Evolutionary conservation across 2,888 invertebrate genomes (phyloP).

Genomic region (Stictocephala bisonia): DNA sequence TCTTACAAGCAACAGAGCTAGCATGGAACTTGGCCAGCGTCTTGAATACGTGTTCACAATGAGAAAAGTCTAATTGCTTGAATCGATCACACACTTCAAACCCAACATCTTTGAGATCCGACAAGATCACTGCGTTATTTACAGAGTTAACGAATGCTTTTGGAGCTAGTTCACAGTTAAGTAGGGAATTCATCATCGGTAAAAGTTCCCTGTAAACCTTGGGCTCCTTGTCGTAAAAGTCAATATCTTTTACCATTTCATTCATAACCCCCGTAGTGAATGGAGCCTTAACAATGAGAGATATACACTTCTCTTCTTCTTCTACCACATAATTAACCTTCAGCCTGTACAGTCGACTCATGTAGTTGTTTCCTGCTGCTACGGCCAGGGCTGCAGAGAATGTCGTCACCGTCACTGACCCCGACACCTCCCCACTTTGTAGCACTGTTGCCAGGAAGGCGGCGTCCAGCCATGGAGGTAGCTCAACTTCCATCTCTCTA

Average conservation of each 20-base stretch:
- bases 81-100: constrained; percentile 22
- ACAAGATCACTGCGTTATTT: not conserved
- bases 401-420: not conserved
- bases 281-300: constrained; percentile 63
- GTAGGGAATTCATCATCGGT: not conserved
- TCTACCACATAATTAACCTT: not conserved
- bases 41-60: constrained; percentile 23
- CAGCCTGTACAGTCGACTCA: not conserved
- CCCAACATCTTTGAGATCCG: constrained; percentile 28
- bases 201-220: not conserved
- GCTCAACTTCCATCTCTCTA: too few species aligned
- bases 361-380: constrained; percentile 1
- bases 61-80: constrained; percentile 29
- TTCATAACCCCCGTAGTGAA: not conserved
- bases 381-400: not conserved
- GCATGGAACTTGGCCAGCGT: constrained; percentile 45
- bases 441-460: not conserved
- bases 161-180: not conserved
- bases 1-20: constrained; percentile 19
- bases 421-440: not conserved
- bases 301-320: not conserved
- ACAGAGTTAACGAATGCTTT: not conserved
- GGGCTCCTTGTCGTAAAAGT: not conserved
- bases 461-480: not conserved
- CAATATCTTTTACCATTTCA: not conserved